These are phyloP conservation scores for Oxyteleia sp. DNA, from an alignment of 2,888 invertebrate genomes.

Conservation along the genomic window DNA sequence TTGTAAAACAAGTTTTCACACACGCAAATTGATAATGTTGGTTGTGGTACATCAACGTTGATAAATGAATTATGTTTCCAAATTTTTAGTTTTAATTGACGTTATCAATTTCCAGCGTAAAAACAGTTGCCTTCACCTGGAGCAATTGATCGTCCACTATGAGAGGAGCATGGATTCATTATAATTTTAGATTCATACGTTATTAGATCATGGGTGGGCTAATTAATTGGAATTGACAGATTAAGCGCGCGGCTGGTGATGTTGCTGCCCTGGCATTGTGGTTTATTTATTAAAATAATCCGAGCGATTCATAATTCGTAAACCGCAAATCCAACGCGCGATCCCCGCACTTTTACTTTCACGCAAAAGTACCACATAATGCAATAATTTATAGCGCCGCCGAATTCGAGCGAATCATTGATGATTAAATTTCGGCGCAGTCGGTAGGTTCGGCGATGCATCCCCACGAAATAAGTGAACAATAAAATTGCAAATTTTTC, in stretches of 20 bases:
- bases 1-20: too few relatives aligned
- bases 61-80: too few relatives aligned
- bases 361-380: slow-evolving; percentile 20
- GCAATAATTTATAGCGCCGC: slow-evolving; percentile 15
- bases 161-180: too few relatives aligned
- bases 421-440: not conserved
- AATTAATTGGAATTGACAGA: too few relatives aligned
- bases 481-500: slow-evolving; percentile 25
- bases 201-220: too few relatives aligned
- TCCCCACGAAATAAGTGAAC: not conserved
- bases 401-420: not conserved
- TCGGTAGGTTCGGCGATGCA: not conserved
- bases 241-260: slow-evolving; percentile 12
- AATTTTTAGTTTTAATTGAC: too few relatives aligned
- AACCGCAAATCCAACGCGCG: slow-evolving; percentile 9
- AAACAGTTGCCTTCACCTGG: too few relatives aligned
- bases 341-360: slow-evolving; percentile 14
- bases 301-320: slow-evolving; percentile 15
- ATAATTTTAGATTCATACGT: too few relatives aligned
- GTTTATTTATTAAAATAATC: slow-evolving; percentile 32
- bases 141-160: too few relatives aligned
- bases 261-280: not conserved
- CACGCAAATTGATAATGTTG: too few relatives aligned
- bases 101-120: too few relatives aligned
- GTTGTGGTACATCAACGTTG: too few relatives aligned